A percentile compares a stretch with the other conserved stretches of the same genome.
Conservation (phyloP, 2,113 vertebrate genomes). For the Bucco capensis region DNA sequence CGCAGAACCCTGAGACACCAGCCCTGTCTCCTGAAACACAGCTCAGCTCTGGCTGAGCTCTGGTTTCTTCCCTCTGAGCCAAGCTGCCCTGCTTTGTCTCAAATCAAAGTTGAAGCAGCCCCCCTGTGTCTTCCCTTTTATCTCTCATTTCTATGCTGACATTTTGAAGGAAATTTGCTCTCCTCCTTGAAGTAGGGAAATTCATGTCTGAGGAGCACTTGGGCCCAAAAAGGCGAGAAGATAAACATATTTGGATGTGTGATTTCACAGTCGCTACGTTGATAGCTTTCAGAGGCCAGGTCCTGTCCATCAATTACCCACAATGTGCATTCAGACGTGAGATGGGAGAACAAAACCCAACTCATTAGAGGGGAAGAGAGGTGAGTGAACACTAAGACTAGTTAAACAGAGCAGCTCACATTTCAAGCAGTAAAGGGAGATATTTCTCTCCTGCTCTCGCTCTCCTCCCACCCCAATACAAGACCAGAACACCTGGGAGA, state of each 20-base stretch:
- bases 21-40: not conserved
- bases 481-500: not conserved
- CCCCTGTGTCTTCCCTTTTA: not conserved
- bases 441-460: not conserved
- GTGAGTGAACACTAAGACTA: conserved; percentile 15
- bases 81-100: not conserved
- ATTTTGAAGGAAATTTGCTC: conserved; percentile 58
- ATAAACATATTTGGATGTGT: conserved; percentile 66
- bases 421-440: not conserved
- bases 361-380: conserved; percentile 52
- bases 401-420: not conserved
- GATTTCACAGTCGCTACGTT: conserved; percentile 47
- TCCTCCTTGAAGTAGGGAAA: conserved; percentile 36
- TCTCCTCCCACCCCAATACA: not conserved
- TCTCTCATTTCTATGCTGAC: conserved; percentile 45
- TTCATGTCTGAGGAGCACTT: not conserved
- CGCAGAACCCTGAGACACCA: not conserved
- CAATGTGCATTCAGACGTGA: conserved; percentile 55
- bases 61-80: not conserved
- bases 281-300: conserved; percentile 53
- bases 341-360: conserved; percentile 14
- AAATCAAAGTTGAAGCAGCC: not conserved
- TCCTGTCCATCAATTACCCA: conserved; percentile 60
- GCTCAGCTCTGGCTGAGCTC: not conserved
- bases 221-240: conserved; percentile 3